These are phyloP conservation scores for Pheosia gnoma DNA, from an alignment of 2,888 invertebrate species.

Conservation along the genomic window DNA sequence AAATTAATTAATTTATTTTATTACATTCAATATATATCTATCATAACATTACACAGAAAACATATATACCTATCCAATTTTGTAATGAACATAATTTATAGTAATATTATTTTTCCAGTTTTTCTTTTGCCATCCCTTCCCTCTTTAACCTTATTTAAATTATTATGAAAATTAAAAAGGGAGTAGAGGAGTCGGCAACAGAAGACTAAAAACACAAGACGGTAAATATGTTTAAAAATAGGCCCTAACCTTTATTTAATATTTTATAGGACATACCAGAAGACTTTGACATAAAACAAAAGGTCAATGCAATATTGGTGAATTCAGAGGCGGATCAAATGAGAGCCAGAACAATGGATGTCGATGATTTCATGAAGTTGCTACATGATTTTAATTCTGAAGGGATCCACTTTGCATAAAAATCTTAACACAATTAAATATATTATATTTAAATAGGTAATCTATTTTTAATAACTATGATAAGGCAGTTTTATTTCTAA, in stretches of 20 bases:
- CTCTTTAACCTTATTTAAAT: no score
- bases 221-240: background rate
- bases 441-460: slow-evolving; percentile 12
- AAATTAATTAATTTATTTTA: no score
- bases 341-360: slow-evolving; percentile 96
- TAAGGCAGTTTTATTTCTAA: slow-evolving; percentile 4
- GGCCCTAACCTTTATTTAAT: background rate
- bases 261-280: slow-evolving; percentile 86
- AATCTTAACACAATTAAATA: slow-evolving; percentile 21
- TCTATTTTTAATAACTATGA: slow-evolving; percentile 22
- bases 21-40: no score
- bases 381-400: slow-evolving; percentile 94
- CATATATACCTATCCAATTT: no score
- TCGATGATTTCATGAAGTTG: slow-evolving; percentile 96
- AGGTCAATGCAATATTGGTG: slow-evolving; percentile 89
- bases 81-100: no score
- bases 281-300: slow-evolving; percentile 92
- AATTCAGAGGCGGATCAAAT: slow-evolving; percentile 88
- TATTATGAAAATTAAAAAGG: no score
- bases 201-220: no score
- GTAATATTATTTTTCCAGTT: no score
- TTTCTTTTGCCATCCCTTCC: no score
- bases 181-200: no score
- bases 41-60: no score
- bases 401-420: slow-evolving; percentile 95